Base-by-base conservation (phyloP, 1,140 invertebrate genomes). In the Venustaconcha ellipsiformis region DNA sequence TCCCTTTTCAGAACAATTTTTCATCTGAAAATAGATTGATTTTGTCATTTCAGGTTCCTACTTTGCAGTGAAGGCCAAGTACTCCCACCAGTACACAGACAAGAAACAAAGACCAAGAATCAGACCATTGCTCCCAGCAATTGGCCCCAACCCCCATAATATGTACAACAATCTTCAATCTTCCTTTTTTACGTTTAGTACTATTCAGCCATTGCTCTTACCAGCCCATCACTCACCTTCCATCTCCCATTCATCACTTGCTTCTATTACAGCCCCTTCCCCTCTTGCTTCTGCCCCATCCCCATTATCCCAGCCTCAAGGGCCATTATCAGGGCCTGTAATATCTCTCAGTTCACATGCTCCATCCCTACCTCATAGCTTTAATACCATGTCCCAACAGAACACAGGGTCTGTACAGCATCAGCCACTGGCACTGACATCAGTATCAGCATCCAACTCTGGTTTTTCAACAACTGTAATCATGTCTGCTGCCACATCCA, bases 21-120 rank as follows among this genome's bases (percentile, higher is more conserved):
- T 66, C 48, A 63, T 23, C 26, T 30, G 48, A 48, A 65, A 18
- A 59, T 60, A 48, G 56, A 14, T 66, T 78, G 23, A 23, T 37
- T 79, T 72, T 70, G 26, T 58, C 62, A 17, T 83, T 84, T 48
- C 77, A 87, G 86, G 86, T 56, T 84, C 80, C 11, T 87, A 87
- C 70, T 87, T 87, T 83, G 86, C 86, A 18, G 67, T 72, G 48
- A 78, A 84, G 70, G 80, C 85, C 0, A 76, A 74, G 13, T 87
- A 87, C 62, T 87, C 86, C 26, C 84, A 87, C 64, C 79, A 82
- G 74, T 87, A 84, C 68, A 85, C 85, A 37, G 85, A 86, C 62
- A 56, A 66, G n/a, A 23, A 15, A 37, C 13, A 58, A 65, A 57
- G 60, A 8, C 66, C n/a, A 2, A 66, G 57, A 18, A n/a, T 56